phyloP scores from a whole-genome alignment of 1,140 invertebrate genomes.

The Saccostrea echinata region DNA sequence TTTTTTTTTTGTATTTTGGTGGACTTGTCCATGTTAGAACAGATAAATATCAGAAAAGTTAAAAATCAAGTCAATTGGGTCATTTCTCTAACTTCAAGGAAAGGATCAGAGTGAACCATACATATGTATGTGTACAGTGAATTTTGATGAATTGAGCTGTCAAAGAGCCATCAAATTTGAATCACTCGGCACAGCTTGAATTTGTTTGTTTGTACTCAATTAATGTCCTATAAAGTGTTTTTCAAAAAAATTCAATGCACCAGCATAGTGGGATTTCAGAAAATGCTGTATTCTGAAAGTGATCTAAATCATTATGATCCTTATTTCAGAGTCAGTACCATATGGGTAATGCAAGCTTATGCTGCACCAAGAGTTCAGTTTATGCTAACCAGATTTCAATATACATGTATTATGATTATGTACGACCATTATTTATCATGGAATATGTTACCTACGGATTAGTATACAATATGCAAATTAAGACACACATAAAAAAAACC shows the following conservation, averaged over 20 bases:
- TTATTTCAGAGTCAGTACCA: too few species aligned
- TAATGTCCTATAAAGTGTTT: neutral
- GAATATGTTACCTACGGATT: constrained; percentile 5
- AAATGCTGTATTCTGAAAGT: too few species aligned
- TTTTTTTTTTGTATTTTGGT: neutral
- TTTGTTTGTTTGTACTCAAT: neutral
- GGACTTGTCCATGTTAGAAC: neutral
- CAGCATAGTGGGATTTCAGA: too few species aligned
- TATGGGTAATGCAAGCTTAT: too few species aligned
- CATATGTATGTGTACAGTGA: neutral
- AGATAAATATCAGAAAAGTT: neutral
- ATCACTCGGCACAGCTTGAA: neutral
- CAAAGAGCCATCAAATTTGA: constrained; percentile 12
- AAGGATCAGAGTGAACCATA: neutral
- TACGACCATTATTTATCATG: neutral
- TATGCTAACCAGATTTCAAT: neutral
- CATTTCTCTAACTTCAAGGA: neutral
- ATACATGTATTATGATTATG: neutral
- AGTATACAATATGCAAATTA: constrained; percentile 11
- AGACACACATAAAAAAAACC: neutral
- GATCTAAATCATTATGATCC: too few species aligned
- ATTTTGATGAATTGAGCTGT: constrained; percentile 24
- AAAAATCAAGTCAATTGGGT: neutral
- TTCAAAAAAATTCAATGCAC: neutral
- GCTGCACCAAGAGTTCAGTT: neutral